These are phyloP conservation scores for Leptodirus hochenwartii DNA, from an alignment of 2,888 invertebrate genomes.

Conservation along the genomic window DNA sequence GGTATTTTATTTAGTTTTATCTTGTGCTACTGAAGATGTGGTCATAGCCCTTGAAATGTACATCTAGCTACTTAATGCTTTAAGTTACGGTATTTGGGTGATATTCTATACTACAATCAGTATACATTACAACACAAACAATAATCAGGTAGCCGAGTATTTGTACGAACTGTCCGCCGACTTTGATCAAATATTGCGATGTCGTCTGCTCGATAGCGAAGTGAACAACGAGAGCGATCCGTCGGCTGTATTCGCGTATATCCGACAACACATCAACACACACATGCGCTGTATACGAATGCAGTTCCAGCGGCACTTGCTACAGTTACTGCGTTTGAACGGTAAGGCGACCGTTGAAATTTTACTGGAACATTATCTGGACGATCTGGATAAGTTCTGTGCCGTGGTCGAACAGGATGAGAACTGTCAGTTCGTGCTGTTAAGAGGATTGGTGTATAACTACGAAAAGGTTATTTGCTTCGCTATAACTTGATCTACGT, in stretches of 20 bases:
- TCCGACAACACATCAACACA: slow-evolving; percentile 28
- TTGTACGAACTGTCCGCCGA: not conserved
- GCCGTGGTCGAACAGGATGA: slow-evolving; percentile 27
- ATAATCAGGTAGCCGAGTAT: not conserved
- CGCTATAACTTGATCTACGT: too few species aligned
- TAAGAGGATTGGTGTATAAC: slow-evolving; percentile 33
- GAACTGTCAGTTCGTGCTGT: slow-evolving; percentile 33
- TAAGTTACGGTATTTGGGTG: too few species aligned
- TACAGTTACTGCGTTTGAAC: slow-evolving; percentile 39
- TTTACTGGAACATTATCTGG: slow-evolving; percentile 36
- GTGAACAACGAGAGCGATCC: too few species aligned
- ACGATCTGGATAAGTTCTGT: slow-evolving; percentile 26
- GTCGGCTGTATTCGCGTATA: slow-evolving; percentile 39
- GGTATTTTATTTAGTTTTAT: too few species aligned
- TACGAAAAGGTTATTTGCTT: too few species aligned
- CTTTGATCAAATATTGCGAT: not conserved
- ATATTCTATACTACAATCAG: too few species aligned
- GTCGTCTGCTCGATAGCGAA: too few species aligned
- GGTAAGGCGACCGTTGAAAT: slow-evolving; percentile 42
- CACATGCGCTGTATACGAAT: slow-evolving; percentile 27
- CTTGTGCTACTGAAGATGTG: too few species aligned
- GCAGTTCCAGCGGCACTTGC: slow-evolving; percentile 29
- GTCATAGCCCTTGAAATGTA: too few species aligned
- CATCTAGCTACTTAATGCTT: too few species aligned
- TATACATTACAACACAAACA: slow-evolving; percentile 22